A percentile compares a stretch with the other conserved stretches of the same genome.
Evolutionary conservation across 2,113 vertebrate genomes (phyloP).

Genomic region (Tragelaphus scriptus): DNA sequence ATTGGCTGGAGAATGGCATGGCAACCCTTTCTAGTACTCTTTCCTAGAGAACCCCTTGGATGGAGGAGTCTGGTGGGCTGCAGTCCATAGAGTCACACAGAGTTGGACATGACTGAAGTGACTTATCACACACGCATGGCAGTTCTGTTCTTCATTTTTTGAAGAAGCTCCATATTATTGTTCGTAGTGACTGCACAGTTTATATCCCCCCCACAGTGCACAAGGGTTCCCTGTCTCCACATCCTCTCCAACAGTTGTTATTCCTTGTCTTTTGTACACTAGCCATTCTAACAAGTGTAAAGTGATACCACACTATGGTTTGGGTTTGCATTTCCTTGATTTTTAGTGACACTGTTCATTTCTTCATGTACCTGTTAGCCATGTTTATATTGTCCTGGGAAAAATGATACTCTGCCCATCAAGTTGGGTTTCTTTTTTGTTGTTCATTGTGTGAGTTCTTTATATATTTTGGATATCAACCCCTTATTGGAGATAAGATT

Average conservation of each 20-base stretch:
- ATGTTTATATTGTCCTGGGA: not conserved
- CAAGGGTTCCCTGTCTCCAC: not conserved
- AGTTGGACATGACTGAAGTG: not conserved
- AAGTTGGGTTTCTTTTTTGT: not conserved
- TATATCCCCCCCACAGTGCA: too few relatives aligned
- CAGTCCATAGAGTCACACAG: not conserved
- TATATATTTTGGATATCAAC: not conserved
- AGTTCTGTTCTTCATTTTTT: not conserved
- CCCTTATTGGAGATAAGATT: not conserved
- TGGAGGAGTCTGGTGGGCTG: not conserved
- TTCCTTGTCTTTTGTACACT: not conserved
- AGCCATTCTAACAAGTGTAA: not conserved
- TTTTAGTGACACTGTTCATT: not conserved
- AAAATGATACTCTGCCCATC: not conserved
- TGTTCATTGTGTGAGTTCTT: not conserved
- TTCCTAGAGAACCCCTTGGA: not conserved
- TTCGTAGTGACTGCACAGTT: not conserved
- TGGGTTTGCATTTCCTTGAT: not conserved
- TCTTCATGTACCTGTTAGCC: not conserved
- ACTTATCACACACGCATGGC: fast-evolving
- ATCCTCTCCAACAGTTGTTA: not conserved
- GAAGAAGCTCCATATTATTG: not conserved
- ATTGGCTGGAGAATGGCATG: not conserved
- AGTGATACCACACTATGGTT: not conserved
- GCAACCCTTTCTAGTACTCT: not conserved